Conservation (phyloP, 2,113 vertebrate species). For the Anseranas semipalmata region DNA sequence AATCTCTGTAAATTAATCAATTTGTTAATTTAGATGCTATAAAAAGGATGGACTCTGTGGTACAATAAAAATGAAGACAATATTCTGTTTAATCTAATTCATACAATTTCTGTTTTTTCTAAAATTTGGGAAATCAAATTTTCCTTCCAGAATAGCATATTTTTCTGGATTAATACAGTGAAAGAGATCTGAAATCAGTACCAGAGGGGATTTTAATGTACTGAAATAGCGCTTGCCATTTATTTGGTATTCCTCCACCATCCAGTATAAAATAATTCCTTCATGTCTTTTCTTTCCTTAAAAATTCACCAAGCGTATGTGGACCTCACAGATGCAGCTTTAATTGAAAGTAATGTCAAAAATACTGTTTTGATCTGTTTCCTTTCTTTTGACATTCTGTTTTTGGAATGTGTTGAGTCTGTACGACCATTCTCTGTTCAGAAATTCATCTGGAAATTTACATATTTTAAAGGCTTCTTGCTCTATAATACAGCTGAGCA, state of each 20-base stretch:
- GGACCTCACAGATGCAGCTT: slow-evolving; percentile 72
- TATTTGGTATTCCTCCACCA: slow-evolving; percentile 64
- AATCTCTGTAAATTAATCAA: not conserved
- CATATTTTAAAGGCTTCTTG: slow-evolving; percentile 54
- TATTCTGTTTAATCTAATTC: not conserved
- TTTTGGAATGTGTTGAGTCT: slow-evolving; percentile 64
- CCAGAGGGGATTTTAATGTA: slow-evolving; percentile 31
- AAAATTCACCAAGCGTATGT: slow-evolving; percentile 67
- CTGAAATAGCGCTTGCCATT: slow-evolving; percentile 29
- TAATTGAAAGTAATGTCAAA: slow-evolving; percentile 75
- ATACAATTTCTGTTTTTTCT: not conserved
- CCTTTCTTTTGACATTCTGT: slow-evolving; percentile 65
- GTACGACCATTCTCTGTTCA: slow-evolving; percentile 42
- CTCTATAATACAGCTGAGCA: slow-evolving; percentile 57
- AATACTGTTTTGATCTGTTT: slow-evolving; percentile 63
- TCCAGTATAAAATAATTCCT: slow-evolving; percentile 51
- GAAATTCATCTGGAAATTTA: slow-evolving; percentile 61
- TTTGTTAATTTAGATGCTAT: not conserved
- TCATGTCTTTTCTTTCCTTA: slow-evolving; percentile 50
- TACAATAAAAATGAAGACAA: not conserved
- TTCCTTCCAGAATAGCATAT: not conserved
- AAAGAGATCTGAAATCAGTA: slow-evolving; percentile 5
- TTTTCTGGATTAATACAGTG: slow-evolving; percentile 6
- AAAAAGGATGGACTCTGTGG: not conserved
- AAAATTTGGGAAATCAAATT: slow-evolving; percentile 18